Evolutionary conservation across 2,888 invertebrate genomes (phyloP).

Genomic region (Pseudococcus longispinus): DNA sequence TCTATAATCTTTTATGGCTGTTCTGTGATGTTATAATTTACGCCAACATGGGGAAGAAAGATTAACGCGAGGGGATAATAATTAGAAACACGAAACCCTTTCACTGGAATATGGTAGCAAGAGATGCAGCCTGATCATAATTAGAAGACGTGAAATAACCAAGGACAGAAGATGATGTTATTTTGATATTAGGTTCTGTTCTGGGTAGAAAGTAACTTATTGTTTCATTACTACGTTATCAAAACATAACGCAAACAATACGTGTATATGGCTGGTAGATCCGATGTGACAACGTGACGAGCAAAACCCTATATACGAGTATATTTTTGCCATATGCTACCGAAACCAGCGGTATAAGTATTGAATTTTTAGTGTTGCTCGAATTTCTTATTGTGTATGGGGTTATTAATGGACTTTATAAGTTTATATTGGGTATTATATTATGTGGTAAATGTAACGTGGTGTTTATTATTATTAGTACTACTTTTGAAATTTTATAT

Average conservation of each 20-base stretch:
- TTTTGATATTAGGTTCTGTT: slow-evolving; percentile 35
- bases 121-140: slow-evolving; percentile 33
- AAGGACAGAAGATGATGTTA: neutral
- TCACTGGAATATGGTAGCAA: neutral
- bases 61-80: slow-evolving; percentile 37
- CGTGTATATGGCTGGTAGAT: neutral
- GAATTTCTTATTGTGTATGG: neutral
- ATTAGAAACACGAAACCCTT: slow-evolving; percentile 38
- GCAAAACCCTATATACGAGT: neutral
- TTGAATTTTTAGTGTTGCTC: neutral
- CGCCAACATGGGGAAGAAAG: neutral
- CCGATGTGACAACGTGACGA: neutral
- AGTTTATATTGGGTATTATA: neutral
- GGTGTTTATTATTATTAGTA: neutral
- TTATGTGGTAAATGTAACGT: neutral
- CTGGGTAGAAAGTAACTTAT: slow-evolving; percentile 17
- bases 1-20: slow-evolving; percentile 33
- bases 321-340: slow-evolving; percentile 26
- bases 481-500: too few relatives aligned
- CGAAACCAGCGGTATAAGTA: neutral
- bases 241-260: slow-evolving; percentile 2
- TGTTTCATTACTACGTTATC: slow-evolving; percentile 35
- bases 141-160: slow-evolving; percentile 32
- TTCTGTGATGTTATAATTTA: slow-evolving; percentile 28
- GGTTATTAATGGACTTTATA: neutral